These are phyloP conservation scores for Nephila pilipes DNA, from an alignment of 1,140 invertebrate genomes.

Conservation along the genomic window DNA sequence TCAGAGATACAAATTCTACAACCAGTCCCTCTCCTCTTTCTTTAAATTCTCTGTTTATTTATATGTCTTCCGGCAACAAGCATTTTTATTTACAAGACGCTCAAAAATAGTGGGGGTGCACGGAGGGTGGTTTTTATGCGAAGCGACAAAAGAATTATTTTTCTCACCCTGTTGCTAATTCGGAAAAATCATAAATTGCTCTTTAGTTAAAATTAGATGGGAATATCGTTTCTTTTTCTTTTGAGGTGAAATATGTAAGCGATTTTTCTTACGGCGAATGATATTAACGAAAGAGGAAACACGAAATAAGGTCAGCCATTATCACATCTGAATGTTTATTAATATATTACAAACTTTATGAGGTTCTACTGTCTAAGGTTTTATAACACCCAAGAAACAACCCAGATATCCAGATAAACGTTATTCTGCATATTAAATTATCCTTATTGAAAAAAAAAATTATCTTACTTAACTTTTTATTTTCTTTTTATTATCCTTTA, in stretches of 20 bases:
- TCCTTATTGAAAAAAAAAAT: no score
- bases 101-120: neutral
- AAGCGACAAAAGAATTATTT: slow-evolving; percentile 21
- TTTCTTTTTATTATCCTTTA: no score
- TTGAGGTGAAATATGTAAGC: neutral
- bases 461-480: no score
- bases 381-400: no score
- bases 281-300: no score
- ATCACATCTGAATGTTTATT: no score
- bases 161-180: neutral
- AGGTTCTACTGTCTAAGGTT: no score
- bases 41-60: slow-evolving; percentile 41
- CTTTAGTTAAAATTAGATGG: neutral
- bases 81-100: slow-evolving; percentile 1
- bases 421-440: no score
- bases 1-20: neutral
- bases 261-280: neutral
- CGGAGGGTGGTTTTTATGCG: slow-evolving; percentile 12
- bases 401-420: no score
- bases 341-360: no score
- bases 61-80: slow-evolving; percentile 56
- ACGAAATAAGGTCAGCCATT: no score
- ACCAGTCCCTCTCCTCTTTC: neutral
- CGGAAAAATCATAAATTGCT: slow-evolving; percentile 14
- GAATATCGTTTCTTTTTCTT: neutral